Evolutionary conservation across 2,888 invertebrate species (phyloP).

Genomic region (Lochmaea crataegi): DNA sequence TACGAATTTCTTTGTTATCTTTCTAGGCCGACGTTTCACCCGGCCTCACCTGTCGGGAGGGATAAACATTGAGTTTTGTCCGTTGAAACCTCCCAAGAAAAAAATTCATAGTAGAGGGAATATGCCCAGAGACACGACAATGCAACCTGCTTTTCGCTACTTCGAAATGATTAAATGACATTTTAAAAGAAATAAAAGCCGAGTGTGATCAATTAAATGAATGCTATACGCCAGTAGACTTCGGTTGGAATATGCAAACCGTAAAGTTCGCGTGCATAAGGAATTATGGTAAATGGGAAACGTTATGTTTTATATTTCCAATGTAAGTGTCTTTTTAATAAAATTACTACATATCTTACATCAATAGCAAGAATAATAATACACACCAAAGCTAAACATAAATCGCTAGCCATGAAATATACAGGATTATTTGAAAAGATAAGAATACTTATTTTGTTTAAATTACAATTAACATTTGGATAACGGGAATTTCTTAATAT

Average conservation of each 20-base stretch:
- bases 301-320: conserved; percentile 38
- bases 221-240: conserved; percentile 38
- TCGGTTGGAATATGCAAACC: conserved; percentile 48
- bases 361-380: conserved; percentile 36
- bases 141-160: too few species aligned
- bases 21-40: too few species aligned
- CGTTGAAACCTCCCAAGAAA: too few species aligned
- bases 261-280: conserved; percentile 43
- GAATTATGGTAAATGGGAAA: conserved; percentile 38
- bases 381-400: conserved; percentile 8
- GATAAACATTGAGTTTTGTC: too few species aligned
- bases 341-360: conserved; percentile 33
- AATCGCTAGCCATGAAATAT: neutral
- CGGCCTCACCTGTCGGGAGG: too few species aligned
- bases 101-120: too few species aligned
- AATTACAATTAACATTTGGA: too few species aligned
- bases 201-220: conserved; percentile 44
- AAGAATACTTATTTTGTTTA: too few species aligned
- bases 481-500: too few species aligned
- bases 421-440: neutral
- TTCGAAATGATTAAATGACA: too few species aligned
- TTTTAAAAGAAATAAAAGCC: neutral
- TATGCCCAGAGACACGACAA: too few species aligned
- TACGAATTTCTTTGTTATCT: too few species aligned
- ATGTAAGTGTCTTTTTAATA: conserved; percentile 41